phyloP scores from a whole-genome alignment of 92 coral and sea anemone species.

The Parazoanthus atlanticus region DNA sequence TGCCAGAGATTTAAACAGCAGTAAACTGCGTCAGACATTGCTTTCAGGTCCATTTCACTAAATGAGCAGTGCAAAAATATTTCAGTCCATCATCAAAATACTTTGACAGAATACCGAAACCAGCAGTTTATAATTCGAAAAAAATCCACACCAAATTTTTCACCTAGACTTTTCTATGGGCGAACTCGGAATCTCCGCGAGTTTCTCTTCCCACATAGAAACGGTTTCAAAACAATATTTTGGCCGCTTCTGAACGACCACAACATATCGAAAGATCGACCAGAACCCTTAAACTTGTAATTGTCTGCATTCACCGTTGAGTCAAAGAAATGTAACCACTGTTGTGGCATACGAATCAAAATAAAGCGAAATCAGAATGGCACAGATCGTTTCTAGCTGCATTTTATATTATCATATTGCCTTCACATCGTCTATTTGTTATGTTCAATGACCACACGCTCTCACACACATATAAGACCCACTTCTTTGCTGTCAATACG shows the following conservation, averaged over 20 bases:
- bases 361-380: constrained; percentile 47
- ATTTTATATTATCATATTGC: constrained; percentile 55
- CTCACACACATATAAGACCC: neutral
- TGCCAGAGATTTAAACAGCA: constrained; percentile 23
- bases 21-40: neutral
- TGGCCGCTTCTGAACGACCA: constrained; percentile 18
- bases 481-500: constrained; percentile 15
- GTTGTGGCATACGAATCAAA: constrained; percentile 12
- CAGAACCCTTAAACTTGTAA: neutral
- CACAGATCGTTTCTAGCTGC: constrained; percentile 36
- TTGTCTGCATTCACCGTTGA: neutral
- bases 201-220: constrained; percentile 34
- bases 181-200: constrained; percentile 28
- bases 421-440: constrained; percentile 44
- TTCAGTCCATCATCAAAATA: neutral
- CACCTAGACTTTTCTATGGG: constrained; percentile 6
- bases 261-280: constrained; percentile 23
- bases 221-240: constrained; percentile 42
- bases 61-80: constrained; percentile 38
- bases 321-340: neutral
- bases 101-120: constrained; percentile 7
- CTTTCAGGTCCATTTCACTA: constrained; percentile 6
- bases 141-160: constrained; percentile 16
- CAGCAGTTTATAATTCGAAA: neutral
- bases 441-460: constrained; percentile 30